Percentiles rank a stretch among this genome's conserved stretches.
Evolutionary conservation across 1,140 invertebrate genomes (phyloP).

Genomic region (Andrena cerasifolii): DNA sequence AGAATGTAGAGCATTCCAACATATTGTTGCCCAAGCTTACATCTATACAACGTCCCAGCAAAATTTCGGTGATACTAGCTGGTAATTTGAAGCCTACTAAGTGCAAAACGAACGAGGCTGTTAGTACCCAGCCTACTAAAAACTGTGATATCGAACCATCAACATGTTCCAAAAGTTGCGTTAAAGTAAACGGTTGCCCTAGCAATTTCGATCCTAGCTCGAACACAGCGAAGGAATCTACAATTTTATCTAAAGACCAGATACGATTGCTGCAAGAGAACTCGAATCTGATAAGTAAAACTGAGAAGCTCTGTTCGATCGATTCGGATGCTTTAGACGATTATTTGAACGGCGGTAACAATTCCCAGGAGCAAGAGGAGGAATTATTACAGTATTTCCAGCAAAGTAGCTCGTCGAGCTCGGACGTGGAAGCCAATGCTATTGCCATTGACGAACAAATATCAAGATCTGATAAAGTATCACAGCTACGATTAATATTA

Average conservation of each 20-base stretch:
- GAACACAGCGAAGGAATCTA: constrained; percentile 46
- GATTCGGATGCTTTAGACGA: constrained; percentile 90
- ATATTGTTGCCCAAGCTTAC: constrained; percentile 59
- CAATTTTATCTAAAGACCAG: constrained; percentile 69
- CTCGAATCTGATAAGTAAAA: constrained; percentile 59
- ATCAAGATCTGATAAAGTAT: constrained; percentile 86
- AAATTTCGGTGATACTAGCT: constrained; percentile 72
- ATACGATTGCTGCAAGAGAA: constrained; percentile 70
- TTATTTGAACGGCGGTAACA: constrained; percentile 88
- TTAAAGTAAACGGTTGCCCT: constrained; percentile 68
- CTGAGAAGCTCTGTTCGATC: constrained; percentile 84
- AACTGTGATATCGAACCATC: constrained; percentile 75
- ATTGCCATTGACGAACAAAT: constrained; percentile 68
- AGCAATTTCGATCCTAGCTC: constrained; percentile 52
- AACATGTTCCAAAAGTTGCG: constrained; percentile 62
- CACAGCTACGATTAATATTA: constrained; percentile 87
- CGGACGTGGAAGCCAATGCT: constrained; percentile 71
- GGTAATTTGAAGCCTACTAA: constrained; percentile 66
- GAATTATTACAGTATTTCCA: constrained; percentile 91
- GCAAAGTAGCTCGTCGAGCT: constrained; percentile 81
- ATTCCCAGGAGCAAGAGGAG: constrained; percentile 91
- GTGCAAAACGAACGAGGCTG: constrained; percentile 63
- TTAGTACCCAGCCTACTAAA: constrained; percentile 64
- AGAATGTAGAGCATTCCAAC: constrained; percentile 60
- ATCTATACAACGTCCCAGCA: constrained; percentile 62